Evolutionary conservation across 1,140 invertebrate genomes (phyloP), one percentile per base, ranked within the genome.

Genomic region (Euura saliciscinereae): DNA sequence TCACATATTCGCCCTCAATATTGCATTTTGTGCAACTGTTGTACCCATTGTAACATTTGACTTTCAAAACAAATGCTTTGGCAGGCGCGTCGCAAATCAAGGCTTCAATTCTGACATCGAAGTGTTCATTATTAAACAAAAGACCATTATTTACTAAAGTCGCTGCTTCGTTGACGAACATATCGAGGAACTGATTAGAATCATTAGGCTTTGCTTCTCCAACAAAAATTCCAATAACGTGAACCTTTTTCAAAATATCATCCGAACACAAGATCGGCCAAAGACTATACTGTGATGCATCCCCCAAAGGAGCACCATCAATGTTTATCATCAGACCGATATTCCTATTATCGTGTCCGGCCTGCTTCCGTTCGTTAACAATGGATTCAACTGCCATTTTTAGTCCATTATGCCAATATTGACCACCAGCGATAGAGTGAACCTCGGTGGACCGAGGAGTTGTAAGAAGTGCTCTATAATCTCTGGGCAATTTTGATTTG

Each of bases 1-100:
- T 13, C 6, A 51, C 8, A 66, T 73, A 80, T 11, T 70, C 71
- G 44, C 80, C 78, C 69, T 76, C 59, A 7, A 74, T 46, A 10
- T 45, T 71, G 71, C 83, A 86, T 72, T 80, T 83, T 6, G 81
- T 74, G 75, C 85, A 85, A 42, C 78, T 77, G 72, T 71, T 73
- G 73, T 80, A 83, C 7, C 79, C 83, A 71, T 46, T 76, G 71
- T 84, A 81, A 8, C 77, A 73, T 78, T 83, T 86, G 2, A 76
- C 75, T 8, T 66, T 71, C 69, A 80, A 80, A 4, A 87, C 73
- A 74, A 80, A 85, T 28, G 82, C 74, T 71, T 77, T 75, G 10
- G 84, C 85, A 10, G 83, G 84, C 2, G 80, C 74, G 79, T 85
- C 84, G 77, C 80, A 86, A 69, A 84, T 76, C 45, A 85, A 71